Percentiles rank a stretch among this genome's conserved stretches.
These are phyloP conservation scores for Nannoperca obscura DNA, from an alignment of 2,797 vertebrate species.

Conservation along the genomic window DNA sequence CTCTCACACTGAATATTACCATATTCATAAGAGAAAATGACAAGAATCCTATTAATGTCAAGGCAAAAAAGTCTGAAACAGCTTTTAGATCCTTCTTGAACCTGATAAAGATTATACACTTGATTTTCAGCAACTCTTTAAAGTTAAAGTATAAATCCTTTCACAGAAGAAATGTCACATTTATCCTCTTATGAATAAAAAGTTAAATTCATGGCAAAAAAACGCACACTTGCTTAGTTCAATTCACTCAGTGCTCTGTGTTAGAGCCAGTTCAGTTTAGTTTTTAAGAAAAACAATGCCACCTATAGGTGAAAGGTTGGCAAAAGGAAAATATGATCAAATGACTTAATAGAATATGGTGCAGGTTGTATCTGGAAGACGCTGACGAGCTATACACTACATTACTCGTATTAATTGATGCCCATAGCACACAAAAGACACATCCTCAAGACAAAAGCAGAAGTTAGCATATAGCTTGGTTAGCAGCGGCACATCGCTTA, in stretches of 20 bases:
- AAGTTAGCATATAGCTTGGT: not conserved
- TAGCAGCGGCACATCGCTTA: not conserved
- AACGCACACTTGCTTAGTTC: conserved; percentile 18
- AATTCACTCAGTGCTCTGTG: not conserved
- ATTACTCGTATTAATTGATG: not conserved
- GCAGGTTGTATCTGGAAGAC: too few relatives aligned
- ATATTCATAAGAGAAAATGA: not conserved
- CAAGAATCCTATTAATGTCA: not conserved
- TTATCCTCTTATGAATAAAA: not conserved
- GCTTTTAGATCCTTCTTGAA: not conserved
- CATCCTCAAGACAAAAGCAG: not conserved
- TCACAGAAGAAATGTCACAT: not conserved
- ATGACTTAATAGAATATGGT: too few relatives aligned
- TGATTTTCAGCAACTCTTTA: not conserved
- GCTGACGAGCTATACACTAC: too few relatives aligned
- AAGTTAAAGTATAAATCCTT: not conserved
- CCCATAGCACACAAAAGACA: not conserved
- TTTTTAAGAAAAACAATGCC: too few relatives aligned
- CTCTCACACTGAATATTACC: not conserved
- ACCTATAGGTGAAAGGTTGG: too few relatives aligned
- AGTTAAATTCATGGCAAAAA: not conserved
- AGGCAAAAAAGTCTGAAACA: conserved; percentile 1
- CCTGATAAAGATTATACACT: too few relatives aligned
- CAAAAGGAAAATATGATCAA: too few relatives aligned
- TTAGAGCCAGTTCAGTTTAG: too few relatives aligned